Base-by-base conservation (phyloP, 92 coral and sea anemone species). In the Anthopleura xanthogrammica region DNA sequence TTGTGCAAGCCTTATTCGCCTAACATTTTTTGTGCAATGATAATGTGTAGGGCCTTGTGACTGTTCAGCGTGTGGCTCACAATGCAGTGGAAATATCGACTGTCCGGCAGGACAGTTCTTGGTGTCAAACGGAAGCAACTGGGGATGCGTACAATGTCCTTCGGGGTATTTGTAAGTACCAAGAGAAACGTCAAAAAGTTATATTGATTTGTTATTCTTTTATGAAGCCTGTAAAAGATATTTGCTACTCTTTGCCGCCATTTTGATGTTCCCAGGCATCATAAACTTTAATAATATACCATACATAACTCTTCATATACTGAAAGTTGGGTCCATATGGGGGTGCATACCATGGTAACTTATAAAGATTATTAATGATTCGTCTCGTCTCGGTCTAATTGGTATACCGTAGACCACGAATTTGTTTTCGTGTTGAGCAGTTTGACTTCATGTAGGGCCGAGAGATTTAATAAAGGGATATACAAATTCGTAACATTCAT, bases 101-200 rank as follows among this genome's bases (percentile, higher is more conserved):
- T 96, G 99, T 60, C 85, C 87, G 23, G 92, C 96, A 17, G 99
- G 99, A 82, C 80, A 90, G 60, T 94, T 88, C 88, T 89, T 92
- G 13, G 95, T 91, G 60, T 79, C 83, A 36, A 91, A 88, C 89
- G 83, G 86, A 74, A 88, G 91, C 60, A 82, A 78, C 23, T 91
- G 90, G 98, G 97, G 93, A 23, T 96, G 99, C 79, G 83, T 96
- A 52, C 89, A 87, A 56, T 96, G 99, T 75, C 95, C 92, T 5
- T 24, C 90, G 36, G 99, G 99, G 62, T 90, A 87, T 83, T 96
- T 80, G 99, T 96, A 87, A 96, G 99, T 96, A 52, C 7, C 72
- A 40, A 7, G n/a, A 41, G 7, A 50, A 65, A 80, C 66, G 52
- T 60, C 82, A 79, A n/a, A 29, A 24, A 24, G 71, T 23, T 20